Conservation (phyloP, 37 sponge, comb jelly and placozoan species). For the Spongia lamella region DNA sequence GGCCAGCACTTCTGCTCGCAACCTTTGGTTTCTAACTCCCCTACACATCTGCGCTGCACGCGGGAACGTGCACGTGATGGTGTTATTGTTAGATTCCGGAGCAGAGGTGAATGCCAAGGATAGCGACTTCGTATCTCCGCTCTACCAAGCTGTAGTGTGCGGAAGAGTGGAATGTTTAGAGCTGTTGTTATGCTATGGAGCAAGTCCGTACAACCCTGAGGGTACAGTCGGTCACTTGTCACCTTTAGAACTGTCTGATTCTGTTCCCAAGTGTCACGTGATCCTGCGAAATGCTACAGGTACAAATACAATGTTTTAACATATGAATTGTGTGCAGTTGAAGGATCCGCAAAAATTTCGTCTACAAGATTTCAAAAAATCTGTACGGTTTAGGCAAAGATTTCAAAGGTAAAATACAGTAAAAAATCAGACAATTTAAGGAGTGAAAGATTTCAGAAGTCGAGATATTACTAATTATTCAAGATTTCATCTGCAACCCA, state of each 20-base stretch:
- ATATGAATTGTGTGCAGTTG: too few relatives aligned
- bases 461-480: too few relatives aligned
- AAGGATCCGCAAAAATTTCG: too few relatives aligned
- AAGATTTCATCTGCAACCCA: too few relatives aligned
- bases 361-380: too few relatives aligned
- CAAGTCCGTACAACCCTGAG: conserved; percentile 35
- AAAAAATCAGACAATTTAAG: too few relatives aligned
- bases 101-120: conserved; percentile 65
- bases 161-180: conserved; percentile 58
- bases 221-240: conserved; percentile 1
- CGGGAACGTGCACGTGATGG: conserved; percentile 69
- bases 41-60: conserved; percentile 39
- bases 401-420: too few relatives aligned
- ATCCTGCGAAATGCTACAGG: conserved; percentile 45
- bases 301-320: too few relatives aligned
- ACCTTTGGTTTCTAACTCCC: conserved; percentile 70
- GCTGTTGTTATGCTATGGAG: conserved; percentile 71
- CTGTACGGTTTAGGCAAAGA: too few relatives aligned
- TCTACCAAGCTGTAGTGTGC: conserved; percentile 71
- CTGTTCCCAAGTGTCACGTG: conserved; percentile 47
- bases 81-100: conserved; percentile 68
- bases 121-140: conserved; percentile 66
- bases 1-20: not conserved
- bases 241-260: conserved; percentile 48
- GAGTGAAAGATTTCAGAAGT: too few relatives aligned